Percentiles rank a stretch among this genome's conserved stretches.
Evolutionary conservation across 2,113 vertebrate genomes (phyloP).

Genomic region (Catagonus wagneri): DNA sequence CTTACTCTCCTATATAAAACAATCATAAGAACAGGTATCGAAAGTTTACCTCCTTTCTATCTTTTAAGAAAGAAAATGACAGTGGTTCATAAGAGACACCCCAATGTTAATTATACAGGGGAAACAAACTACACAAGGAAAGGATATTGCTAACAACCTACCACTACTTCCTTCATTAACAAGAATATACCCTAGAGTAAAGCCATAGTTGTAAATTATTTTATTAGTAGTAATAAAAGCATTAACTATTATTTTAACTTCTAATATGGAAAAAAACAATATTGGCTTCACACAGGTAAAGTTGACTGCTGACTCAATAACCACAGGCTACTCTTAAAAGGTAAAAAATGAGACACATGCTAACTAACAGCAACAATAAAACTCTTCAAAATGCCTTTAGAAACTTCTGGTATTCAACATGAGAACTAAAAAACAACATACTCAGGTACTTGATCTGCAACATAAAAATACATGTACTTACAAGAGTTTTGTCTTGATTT

Average conservation of each 20-base stretch:
- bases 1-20: slow-evolving; percentile 30
- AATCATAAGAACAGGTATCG: slow-evolving; percentile 45
- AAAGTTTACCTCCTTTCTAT: slow-evolving; percentile 57
- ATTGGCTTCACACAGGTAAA: slow-evolving; percentile 31
- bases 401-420: slow-evolving; percentile 63
- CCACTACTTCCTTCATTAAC: neutral
- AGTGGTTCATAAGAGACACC: slow-evolving; percentile 12
- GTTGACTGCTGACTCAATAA: slow-evolving; percentile 5
- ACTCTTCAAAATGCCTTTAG: slow-evolving; percentile 8
- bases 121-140: slow-evolving; percentile 54
- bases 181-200: slow-evolving; percentile 1
- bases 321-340: slow-evolving; percentile 35
- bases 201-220: slow-evolving; percentile 31
- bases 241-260: slow-evolving; percentile 58
- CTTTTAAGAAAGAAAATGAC: slow-evolving; percentile 46
- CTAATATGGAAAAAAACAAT: slow-evolving; percentile 59
- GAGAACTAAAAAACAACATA: slow-evolving; percentile 57
- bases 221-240: slow-evolving; percentile 41
- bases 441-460: slow-evolving; percentile 50
- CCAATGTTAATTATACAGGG: slow-evolving; percentile 23
- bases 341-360: slow-evolving; percentile 6
- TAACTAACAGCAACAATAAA: slow-evolving; percentile 34
- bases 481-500: slow-evolving; percentile 99
- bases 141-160: slow-evolving; percentile 26
- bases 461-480: slow-evolving; percentile 88